These are phyloP conservation scores for Caenorhabditis sp. DNA, from an alignment of 2,888 invertebrate species.

Conservation along the genomic window DNA sequence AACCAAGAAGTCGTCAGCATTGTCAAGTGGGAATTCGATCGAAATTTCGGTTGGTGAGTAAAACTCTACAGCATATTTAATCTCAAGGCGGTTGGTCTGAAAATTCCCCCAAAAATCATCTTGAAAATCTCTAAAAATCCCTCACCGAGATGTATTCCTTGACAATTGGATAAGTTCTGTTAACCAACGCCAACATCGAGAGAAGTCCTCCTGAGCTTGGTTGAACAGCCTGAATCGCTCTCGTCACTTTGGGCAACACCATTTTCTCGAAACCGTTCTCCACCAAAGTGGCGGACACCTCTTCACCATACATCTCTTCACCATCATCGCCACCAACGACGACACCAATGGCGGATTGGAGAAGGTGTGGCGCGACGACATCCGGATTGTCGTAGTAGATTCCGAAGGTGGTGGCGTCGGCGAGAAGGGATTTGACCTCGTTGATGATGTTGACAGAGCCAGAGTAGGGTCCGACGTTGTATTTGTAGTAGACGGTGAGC, in stretches of 20 bases:
- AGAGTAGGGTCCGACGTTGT: constrained; percentile 54
- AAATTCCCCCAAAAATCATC: too few species aligned
- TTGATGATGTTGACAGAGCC: constrained; percentile 30
- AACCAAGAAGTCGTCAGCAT: constrained; percentile 59
- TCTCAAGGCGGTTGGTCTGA: constrained; percentile 42
- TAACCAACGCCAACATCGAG: constrained; percentile 49
- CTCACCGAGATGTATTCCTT: constrained; percentile 46
- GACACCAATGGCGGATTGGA: constrained; percentile 62
- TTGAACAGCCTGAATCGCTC: constrained; percentile 53
- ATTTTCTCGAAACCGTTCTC: constrained; percentile 61
- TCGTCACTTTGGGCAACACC: constrained; percentile 46
- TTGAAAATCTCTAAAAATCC: too few species aligned
- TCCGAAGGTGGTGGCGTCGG: constrained; percentile 46
- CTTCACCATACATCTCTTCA: constrained; percentile 42
- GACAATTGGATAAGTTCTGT: constrained; percentile 42
- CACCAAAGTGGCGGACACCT: constrained; percentile 49
- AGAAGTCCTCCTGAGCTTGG: constrained; percentile 41
- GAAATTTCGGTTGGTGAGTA: constrained; percentile 44
- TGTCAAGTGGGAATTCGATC: constrained; percentile 59
- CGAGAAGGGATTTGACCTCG: constrained; percentile 41
- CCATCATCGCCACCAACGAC: constrained; percentile 50
- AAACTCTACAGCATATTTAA: constrained; percentile 50
- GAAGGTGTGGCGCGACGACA: constrained; percentile 36
- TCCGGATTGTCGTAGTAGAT: constrained; percentile 63
- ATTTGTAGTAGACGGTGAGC: constrained; percentile 61